Evolutionary conservation across 2,888 invertebrate species (phyloP), one percentile per base, ranked within the genome.

Genomic region (Cecidostiba fungosa): DNA sequence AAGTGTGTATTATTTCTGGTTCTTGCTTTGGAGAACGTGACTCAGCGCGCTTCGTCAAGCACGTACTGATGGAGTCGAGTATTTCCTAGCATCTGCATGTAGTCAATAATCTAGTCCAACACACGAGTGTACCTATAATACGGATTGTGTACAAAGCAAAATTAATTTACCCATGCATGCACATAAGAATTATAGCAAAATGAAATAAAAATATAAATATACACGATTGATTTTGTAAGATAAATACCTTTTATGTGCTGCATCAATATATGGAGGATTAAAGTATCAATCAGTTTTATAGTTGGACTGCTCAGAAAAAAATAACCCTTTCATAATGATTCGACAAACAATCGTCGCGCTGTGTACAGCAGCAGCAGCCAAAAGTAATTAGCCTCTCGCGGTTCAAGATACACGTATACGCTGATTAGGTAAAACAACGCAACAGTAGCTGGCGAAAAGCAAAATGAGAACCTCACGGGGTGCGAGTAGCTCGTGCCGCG

Each of bases 401-500:
- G 50, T 19, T 39, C 12, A 1, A 39, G 39, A 10, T 39, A 39
- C 0, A 39, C 12, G 10, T 10, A 36, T 36, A 36, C 36, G 0
- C 36, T 39, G 8, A 8, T 39, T 39, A 39, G 66, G 29, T 66
- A 26, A 26, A 66, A 66, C 66, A 66, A 66, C 12, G 4, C 32
- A 59, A 54, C 36, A 12, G 77, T 32, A 50, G 32, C 23, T 3
- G 66, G 66, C 26, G 26, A 66, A n/a, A 69, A 36, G 62, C 62
- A 3, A 80, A 83, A 86, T 89, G 90, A 90, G 90, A 89, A 90
- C 89, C 90, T 88, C 89, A 87, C 87, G 88, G 89, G 90, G 88
- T 87, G 89, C 89, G 89, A 89, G 90, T 88, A 90, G 90, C 90
- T 91, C 91, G 91, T 91, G 91, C 91, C 90, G 81, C 86, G 81